phyloP scores from a whole-genome alignment of 1,140 invertebrate genomes.

The Brachionus rotundiformis region DNA sequence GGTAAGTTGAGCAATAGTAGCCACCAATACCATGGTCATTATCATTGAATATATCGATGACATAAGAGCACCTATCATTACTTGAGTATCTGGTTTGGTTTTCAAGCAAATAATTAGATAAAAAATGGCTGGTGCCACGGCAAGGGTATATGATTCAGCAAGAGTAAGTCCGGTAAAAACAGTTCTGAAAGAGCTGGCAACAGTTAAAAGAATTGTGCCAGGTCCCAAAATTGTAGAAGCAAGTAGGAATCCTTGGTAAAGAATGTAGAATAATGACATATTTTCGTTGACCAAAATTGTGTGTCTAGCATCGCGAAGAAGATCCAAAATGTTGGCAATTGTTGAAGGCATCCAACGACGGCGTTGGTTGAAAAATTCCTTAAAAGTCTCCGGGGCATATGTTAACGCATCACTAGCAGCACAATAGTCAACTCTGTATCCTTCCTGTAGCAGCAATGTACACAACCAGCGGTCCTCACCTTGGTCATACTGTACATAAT shows the following conservation, averaged over 20 bases:
- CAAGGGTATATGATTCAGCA: constrained; percentile 63
- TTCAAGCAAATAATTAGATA: constrained; percentile 66
- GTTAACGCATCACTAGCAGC: constrained; percentile 71
- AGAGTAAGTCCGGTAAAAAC: constrained; percentile 67
- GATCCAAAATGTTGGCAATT: constrained; percentile 71
- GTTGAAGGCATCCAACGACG: constrained; percentile 72
- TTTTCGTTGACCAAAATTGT: constrained; percentile 68
- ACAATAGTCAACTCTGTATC: constrained; percentile 71
- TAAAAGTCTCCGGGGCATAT: constrained; percentile 69
- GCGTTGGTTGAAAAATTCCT: constrained; percentile 66
- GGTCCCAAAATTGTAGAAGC: constrained; percentile 69
- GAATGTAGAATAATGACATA: constrained; percentile 69
- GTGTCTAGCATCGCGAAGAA: constrained; percentile 66
- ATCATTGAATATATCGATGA: constrained; percentile 61
- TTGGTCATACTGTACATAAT: constrained; percentile 63
- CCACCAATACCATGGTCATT: constrained; percentile 62
- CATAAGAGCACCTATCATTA: constrained; percentile 58
- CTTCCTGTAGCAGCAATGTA: constrained; percentile 70
- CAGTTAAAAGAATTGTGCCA: constrained; percentile 70
- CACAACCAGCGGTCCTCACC: constrained; percentile 72
- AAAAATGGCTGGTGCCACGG: constrained; percentile 65
- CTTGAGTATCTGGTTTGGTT: constrained; percentile 64
- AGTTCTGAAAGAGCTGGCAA: constrained; percentile 68
- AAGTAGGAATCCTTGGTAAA: constrained; percentile 66
- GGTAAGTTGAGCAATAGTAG: constrained; percentile 55